Percentiles rank a stretch among this genome's conserved stretches.
These are phyloP conservation scores for Meriones unguiculatus DNA, from an alignment of 2,113 vertebrate species.

Conservation along the genomic window DNA sequence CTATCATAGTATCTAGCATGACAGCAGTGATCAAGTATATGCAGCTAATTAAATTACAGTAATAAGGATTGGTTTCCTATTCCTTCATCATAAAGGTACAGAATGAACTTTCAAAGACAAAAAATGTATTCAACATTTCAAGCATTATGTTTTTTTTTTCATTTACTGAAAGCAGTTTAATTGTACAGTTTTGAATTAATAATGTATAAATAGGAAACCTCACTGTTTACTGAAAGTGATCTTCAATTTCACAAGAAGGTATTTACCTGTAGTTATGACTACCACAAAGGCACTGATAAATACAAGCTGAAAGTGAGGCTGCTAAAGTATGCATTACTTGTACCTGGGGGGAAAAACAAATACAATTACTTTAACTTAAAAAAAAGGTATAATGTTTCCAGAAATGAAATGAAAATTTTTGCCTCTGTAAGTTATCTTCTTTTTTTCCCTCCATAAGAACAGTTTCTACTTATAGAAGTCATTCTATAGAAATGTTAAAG, in stretches of 20 bases:
- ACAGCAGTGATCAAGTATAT: slow-evolving; percentile 29
- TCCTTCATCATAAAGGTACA: slow-evolving; percentile 32
- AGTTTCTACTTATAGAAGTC: slow-evolving; percentile 4
- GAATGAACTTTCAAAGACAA: slow-evolving; percentile 50
- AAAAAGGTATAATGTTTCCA: slow-evolving; percentile 1
- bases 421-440: neutral
- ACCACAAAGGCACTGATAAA: slow-evolving; percentile 99
- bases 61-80: slow-evolving; percentile 4
- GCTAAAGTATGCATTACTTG: slow-evolving; percentile 97
- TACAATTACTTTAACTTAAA: slow-evolving; percentile 34
- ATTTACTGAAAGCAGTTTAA: slow-evolving; percentile 23
- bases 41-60: neutral
- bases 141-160: slow-evolving; percentile 32
- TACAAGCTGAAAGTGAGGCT: slow-evolving; percentile 97
- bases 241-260: slow-evolving; percentile 66
- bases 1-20: neutral
- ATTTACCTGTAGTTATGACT: slow-evolving; percentile 94
- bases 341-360: slow-evolving; percentile 87
- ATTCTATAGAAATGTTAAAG: slow-evolving; percentile 13
- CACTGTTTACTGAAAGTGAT: slow-evolving; percentile 28
- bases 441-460: neutral
- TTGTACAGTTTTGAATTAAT: slow-evolving; percentile 14
- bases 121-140: neutral
- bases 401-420: slow-evolving; percentile 38
- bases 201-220: slow-evolving; percentile 14